Conservation (phyloP, 1,140 invertebrate genomes). For the Neodiprion pinetum region DNA sequence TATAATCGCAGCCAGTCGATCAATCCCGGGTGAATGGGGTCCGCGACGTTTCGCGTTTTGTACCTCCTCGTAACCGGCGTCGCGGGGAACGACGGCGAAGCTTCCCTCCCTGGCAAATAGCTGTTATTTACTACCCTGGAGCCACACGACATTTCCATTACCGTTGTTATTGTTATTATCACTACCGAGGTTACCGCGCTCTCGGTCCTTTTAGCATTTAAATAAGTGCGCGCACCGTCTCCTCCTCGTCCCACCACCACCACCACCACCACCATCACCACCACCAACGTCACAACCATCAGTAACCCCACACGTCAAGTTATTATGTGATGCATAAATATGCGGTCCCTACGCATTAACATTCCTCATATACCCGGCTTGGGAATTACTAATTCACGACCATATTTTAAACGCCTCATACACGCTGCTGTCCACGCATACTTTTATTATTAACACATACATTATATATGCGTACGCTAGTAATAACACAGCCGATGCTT, state of each 20-base stretch:
- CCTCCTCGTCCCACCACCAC: neutral
- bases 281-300: neutral
- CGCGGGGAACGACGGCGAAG: slow-evolving; percentile 1
- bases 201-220: slow-evolving; percentile 23
- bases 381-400: no score
- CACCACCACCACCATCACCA: neutral
- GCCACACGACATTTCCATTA: slow-evolving; percentile 7
- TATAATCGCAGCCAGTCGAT: no score
- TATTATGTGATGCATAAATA: slow-evolving; percentile 1
- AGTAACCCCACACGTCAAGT: neutral
- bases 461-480: no score
- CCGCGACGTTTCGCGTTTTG: neutral
- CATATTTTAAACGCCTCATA: no score
- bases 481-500: no score
- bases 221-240: slow-evolving; percentile 26
- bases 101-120: slow-evolving; percentile 1
- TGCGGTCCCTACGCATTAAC: no score
- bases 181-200: neutral
- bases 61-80: neutral
- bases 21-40: no score
- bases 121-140: slow-evolving; percentile 2
- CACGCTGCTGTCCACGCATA: no score
- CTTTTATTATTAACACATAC: no score
- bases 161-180: slow-evolving; percentile 7
- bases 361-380: no score